phyloP scores from a whole-genome alignment of 2,113 vertebrate genomes.

The Actenoides hombroni region DNA sequence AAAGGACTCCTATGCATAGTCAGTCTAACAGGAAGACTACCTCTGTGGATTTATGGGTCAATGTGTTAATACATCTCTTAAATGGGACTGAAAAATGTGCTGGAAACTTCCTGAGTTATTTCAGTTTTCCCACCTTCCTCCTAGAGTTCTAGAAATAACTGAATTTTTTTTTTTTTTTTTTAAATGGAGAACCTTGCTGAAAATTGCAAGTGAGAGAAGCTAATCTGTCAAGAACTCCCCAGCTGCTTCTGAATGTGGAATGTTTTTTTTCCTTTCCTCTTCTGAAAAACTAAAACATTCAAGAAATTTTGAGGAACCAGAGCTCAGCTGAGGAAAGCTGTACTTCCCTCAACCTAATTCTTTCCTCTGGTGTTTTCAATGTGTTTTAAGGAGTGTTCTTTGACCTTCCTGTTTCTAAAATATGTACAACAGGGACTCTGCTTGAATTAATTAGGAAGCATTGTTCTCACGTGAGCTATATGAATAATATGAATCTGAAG shows the following conservation, averaged over 20 bases:
- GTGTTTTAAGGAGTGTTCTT: background rate
- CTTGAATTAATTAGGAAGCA: background rate
- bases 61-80: background rate
- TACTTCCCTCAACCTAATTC: background rate
- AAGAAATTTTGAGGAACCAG: background rate
- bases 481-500: background rate
- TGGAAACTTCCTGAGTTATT: background rate
- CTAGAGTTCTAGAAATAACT: background rate
- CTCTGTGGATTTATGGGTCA: background rate
- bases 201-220: background rate
- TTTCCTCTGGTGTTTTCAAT: background rate
- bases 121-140: background rate
- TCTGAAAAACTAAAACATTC: background rate
- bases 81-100: background rate
- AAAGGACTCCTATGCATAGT: background rate
- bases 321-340: background rate
- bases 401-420: background rate
- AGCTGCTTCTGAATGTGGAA: background rate
- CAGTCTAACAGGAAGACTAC: background rate
- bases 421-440: background rate
- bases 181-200: background rate
- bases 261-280: background rate
- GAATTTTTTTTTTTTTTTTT: background rate
- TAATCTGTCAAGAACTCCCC: background rate
- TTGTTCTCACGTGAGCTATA: background rate